Evolutionary conservation across 2,888 invertebrate genomes (phyloP), one percentile per base, ranked within the genome.

Genomic region (Leistus spinibarbis): DNA sequence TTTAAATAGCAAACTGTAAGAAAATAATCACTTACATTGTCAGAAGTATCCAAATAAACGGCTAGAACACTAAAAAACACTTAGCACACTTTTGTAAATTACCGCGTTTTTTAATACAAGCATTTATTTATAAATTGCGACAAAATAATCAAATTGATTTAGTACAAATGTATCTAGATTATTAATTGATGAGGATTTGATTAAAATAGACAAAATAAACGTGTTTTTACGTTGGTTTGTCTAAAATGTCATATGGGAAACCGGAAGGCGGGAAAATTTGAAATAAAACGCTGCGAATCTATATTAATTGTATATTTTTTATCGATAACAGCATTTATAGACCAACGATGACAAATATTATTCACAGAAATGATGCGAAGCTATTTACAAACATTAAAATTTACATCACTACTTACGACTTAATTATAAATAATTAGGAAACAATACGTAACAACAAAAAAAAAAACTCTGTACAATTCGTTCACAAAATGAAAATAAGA

Each of bases 381-480:
- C 83, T 84, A 84, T 83, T 79, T 84, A 83, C 84, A 84, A 40
- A 80, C 81, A 83, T 83, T 82, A 82, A 83, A 82, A 83, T 79
- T 54, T 54, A 54, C 54, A 27, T 57, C 24, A 65, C 65, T 70
- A 63, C 70, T n/a, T 73, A 67, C 54, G 57, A 68, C 75, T 75
- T 75, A 74, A 24, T 75, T 68, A 75, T 75, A 75, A 75, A 75
- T 72, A 72, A 72, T 75, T 75, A 75, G 75, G 75, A 75, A 75
- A 75, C 75, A 75, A 75, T 64, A 75, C 64, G 24, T 53, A 69
- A 75, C 64, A 75, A 75, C 69, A 75, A 64, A 64, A 23, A 64
- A 64, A 22, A 64, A 64, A 73, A 23, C 60, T 67, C 73, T 73
- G 73, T 73, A 73, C 73, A 73, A 60, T 73, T 67, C 73, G 64